Base-by-base conservation (phyloP, 37 sponge, comb jelly and placozoan species). In the Ephydatia muelleri region DNA sequence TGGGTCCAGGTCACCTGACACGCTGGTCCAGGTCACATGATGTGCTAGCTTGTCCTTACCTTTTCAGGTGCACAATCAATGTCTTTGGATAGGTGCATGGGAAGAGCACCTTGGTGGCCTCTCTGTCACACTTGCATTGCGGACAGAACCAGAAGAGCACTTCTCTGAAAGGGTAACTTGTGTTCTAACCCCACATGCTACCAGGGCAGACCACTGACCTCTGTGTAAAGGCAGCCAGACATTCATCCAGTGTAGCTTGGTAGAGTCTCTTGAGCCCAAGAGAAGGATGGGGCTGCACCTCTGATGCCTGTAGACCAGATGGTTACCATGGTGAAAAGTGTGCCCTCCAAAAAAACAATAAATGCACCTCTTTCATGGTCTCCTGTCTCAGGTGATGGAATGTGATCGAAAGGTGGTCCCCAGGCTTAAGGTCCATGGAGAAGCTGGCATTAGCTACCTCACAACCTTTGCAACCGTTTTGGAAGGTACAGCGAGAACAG, bases 41-140 rank as follows among this genome's bases (percentile, higher is more conserved):
- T n/a, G n/a, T 48, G 70, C 69, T 6, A 11, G 2, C 32, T 30
- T 28, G 23, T 64, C 19, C 65, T n/a, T 36, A 83, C 91, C 91
- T 89, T 84, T 93, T 93, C 76, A 93, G 71, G 12, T 93, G 93
- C 0, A 93, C 71, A 29, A 93, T 93, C 26, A 93, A 77, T 0
- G 87, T 89, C 38, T 67, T 47, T 30, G 93, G 93, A 5, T 89
- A 73, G 2, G 70, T 65, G 38, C 82, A 65, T 12, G 89, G 72
- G 26, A 65, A 49, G 31, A 93, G 73, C 0, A 68, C 68, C 14
- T 77, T 68, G 6, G 37, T 33, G 0, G 86, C 93, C 12, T 70
- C 30, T 26, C 76, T 78, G 33, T 78, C 49, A 26, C 75, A 75
- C 76, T 89, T 25, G 38, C 93, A 93, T 27, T 64, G 70, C 5